phyloP scores from a whole-genome alignment of 37 sponge, comb jelly and placozoan species.

The Halisarca cf. caerulea region DNA sequence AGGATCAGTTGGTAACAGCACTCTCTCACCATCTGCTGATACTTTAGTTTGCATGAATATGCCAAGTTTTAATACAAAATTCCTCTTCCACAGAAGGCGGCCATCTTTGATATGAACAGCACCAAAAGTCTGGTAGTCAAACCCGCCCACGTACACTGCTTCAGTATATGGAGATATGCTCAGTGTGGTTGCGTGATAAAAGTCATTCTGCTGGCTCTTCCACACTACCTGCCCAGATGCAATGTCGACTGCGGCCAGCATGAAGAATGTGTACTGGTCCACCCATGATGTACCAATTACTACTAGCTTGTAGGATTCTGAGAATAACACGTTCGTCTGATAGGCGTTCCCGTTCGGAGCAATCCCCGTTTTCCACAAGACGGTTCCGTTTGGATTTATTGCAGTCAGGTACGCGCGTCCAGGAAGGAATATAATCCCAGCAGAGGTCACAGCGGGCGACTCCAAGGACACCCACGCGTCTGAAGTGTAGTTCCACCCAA shows the following conservation, averaged over 20 bases:
- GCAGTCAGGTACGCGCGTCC: constrained; percentile 11
- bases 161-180: background rate
- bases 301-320: background rate
- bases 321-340: constrained; percentile 15
- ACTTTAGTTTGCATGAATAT: constrained; percentile 38
- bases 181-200: constrained; percentile 12
- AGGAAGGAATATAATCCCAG: constrained; percentile 21
- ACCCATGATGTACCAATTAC: constrained; percentile 32
- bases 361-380: constrained; percentile 30
- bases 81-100: background rate
- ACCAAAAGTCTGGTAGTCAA: constrained; percentile 15
- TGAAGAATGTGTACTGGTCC: constrained; percentile 4
- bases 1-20: constrained; percentile 22
- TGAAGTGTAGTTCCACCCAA: constrained; percentile 40
- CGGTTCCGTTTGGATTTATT: constrained; percentile 4
- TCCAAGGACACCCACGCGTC: background rate
- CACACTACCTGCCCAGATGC: constrained; percentile 14
- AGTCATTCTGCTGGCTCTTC: constrained; percentile 1
- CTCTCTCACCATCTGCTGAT: background rate
- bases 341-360: constrained; percentile 20
- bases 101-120: constrained; percentile 26
- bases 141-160: constrained; percentile 1
- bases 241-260: constrained; percentile 24
- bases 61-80: background rate
- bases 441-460: constrained; percentile 18